Evolutionary conservation across 2,888 invertebrate species (phyloP).

Genomic region (Congeria kusceri): DNA sequence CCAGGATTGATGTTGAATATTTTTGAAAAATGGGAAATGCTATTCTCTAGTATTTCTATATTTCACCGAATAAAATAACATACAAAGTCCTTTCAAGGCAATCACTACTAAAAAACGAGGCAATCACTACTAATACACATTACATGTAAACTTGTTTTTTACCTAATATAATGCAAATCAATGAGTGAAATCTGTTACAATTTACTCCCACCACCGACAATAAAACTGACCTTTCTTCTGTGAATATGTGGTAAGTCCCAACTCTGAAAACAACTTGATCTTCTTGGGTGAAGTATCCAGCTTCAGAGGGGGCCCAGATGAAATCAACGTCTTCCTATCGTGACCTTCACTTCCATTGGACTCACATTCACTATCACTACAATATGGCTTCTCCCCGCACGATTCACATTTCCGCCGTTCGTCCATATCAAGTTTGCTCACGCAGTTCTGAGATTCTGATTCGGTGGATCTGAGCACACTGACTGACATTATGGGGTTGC

Average conservation of each 20-base stretch:
- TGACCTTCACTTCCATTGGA: conserved; percentile 68
- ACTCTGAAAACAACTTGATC: conserved; percentile 73
- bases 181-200: no score
- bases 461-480: conserved; percentile 20
- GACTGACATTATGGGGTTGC: not conserved
- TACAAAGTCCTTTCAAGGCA: no score
- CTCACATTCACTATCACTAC: conserved; percentile 75
- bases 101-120: no score
- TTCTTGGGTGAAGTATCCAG: conserved; percentile 79
- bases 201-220: no score
- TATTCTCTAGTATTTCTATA: no score
- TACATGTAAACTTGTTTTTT: no score
- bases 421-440: conserved; percentile 83
- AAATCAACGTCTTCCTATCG: conserved; percentile 75
- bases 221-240: conserved; percentile 75
- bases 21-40: no score
- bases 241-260: conserved; percentile 79
- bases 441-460: conserved; percentile 59
- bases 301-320: conserved; percentile 79
- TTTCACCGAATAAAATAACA: no score
- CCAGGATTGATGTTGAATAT: no score
- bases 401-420: conserved; percentile 77
- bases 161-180: no score
- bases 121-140: no score
- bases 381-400: conserved; percentile 69